phyloP scores from a whole-genome alignment of 2,888 invertebrate species.

The Merodon equestris region DNA sequence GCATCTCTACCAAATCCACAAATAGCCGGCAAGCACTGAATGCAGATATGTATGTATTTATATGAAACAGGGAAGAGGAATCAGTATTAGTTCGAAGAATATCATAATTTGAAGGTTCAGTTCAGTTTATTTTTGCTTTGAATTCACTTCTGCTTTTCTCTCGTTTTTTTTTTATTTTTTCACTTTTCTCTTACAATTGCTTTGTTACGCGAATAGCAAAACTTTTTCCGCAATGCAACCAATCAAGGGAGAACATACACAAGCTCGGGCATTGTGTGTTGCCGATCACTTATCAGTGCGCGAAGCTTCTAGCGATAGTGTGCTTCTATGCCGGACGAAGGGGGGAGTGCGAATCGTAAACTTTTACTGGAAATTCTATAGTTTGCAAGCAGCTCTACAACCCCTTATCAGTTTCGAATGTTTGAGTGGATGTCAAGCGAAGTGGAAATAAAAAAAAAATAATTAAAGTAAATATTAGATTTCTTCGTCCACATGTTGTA shows the following conservation, averaged over 20 bases:
- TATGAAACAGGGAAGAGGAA: conserved; percentile 58
- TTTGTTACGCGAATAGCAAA: not conserved
- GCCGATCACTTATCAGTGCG: conserved; percentile 44
- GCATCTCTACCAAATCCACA: conserved; percentile 8
- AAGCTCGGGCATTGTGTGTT: too few relatives aligned
- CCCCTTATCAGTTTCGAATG: conserved; percentile 60
- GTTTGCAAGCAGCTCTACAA: conserved; percentile 44
- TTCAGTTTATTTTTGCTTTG: conserved; percentile 28
- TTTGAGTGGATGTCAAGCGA: conserved; percentile 48
- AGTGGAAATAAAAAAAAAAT: conserved; percentile 11
- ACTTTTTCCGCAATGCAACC: conserved; percentile 10
- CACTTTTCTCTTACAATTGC: too few relatives aligned
- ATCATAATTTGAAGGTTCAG: conserved; percentile 55
- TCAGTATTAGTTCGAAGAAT: conserved; percentile 41
- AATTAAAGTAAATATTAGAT: conserved; percentile 54
- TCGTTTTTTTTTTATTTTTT: not conserved
- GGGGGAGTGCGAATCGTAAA: conserved; percentile 12
- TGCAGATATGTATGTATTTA: not conserved
- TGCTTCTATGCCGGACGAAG: not conserved
- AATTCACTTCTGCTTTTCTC: conserved; percentile 8
- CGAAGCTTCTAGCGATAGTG: conserved; percentile 27
- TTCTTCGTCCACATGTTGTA: conserved; percentile 38
- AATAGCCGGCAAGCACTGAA: conserved; percentile 21
- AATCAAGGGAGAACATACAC: conserved; percentile 4
- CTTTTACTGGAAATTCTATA: conserved; percentile 41